phyloP scores from a whole-genome alignment of 2,888 invertebrate species.

The Xanthorhoe designata region DNA sequence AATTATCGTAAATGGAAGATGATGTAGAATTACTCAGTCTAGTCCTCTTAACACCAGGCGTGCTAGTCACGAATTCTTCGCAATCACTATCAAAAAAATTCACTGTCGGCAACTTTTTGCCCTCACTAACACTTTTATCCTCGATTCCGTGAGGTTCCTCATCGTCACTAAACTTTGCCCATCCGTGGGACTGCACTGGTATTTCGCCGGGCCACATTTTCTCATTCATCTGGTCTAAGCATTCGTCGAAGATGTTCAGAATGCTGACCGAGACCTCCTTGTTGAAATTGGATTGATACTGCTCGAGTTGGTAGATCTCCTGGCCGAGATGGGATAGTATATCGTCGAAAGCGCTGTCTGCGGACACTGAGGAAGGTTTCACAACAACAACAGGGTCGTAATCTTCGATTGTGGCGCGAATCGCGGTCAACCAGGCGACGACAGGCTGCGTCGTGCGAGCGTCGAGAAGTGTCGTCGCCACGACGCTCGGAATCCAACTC shows the following conservation, averaged over 20 bases:
- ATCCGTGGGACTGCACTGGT: conserved; percentile 37
- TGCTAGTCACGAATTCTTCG: conserved; percentile 70
- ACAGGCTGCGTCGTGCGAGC: conserved; percentile 69
- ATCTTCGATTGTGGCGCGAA: conserved; percentile 74
- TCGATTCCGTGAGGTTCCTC: conserved; percentile 26
- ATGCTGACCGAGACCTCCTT: conserved; percentile 74
- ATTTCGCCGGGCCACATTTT: conserved; percentile 36
- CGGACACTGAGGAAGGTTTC: conserved; percentile 55
- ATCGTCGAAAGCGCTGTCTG: conserved; percentile 77
- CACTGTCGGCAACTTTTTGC: conserved; percentile 15
- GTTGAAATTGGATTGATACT: conserved; percentile 71
- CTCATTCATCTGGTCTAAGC: conserved; percentile 70
- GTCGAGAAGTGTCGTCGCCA: conserved; percentile 75
- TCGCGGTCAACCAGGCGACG: conserved; percentile 74
- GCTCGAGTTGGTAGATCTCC: conserved; percentile 79
- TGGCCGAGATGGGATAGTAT: conserved; percentile 79
- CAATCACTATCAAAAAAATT: conserved; percentile 63
- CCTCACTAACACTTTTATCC: conserved; percentile 38
- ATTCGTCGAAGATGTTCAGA: conserved; percentile 80
- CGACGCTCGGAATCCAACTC: conserved; percentile 83
- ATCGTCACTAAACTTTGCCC: conserved; percentile 36
- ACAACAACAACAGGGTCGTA: conserved; percentile 75
- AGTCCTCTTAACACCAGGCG: conserved; percentile 58
- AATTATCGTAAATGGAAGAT: conserved; percentile 58
- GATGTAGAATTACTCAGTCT: conserved; percentile 58